Conservation (phyloP, 2,113 vertebrate species). For the Chionis minor region DNA sequence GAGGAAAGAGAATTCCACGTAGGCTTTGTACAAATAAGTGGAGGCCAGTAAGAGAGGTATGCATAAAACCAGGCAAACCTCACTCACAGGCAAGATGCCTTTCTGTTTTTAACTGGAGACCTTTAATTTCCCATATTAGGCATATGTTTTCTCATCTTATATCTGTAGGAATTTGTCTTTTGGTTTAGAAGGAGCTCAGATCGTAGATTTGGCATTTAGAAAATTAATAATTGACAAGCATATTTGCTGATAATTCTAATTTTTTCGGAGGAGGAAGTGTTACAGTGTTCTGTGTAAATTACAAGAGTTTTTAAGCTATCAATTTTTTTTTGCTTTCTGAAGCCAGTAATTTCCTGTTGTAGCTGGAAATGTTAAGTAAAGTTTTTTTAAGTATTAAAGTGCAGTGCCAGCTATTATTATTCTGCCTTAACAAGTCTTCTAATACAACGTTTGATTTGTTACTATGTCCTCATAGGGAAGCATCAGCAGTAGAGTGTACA, state of each 20-base stretch:
- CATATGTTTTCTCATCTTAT: neutral
- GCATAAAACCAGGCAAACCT: neutral
- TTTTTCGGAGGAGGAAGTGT: neutral
- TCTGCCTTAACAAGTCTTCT: constrained; percentile 60
- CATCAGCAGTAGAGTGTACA: constrained; percentile 72
- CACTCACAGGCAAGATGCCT: neutral
- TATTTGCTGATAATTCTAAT: neutral
- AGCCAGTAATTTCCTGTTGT: constrained; percentile 24
- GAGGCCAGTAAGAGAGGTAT: neutral
- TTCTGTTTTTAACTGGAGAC: neutral
- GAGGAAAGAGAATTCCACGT: neutral
- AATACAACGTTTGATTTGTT: constrained; percentile 71
- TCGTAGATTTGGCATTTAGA: neutral
- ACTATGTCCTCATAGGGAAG: constrained; percentile 66
- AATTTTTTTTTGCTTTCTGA: neutral
- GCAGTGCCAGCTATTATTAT: constrained; percentile 48
- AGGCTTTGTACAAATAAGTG: neutral
- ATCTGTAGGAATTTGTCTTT: neutral
- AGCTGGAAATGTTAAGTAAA: constrained; percentile 33
- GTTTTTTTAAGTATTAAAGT: constrained; percentile 21
- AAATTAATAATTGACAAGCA: neutral
- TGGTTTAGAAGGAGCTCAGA: neutral
- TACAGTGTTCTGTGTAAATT: constrained; percentile 7
- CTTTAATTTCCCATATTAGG: neutral
- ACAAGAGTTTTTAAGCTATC: neutral